These are phyloP conservation scores for Numenius arquata DNA, from an alignment of 2,113 vertebrate genomes.

Conservation along the genomic window DNA sequence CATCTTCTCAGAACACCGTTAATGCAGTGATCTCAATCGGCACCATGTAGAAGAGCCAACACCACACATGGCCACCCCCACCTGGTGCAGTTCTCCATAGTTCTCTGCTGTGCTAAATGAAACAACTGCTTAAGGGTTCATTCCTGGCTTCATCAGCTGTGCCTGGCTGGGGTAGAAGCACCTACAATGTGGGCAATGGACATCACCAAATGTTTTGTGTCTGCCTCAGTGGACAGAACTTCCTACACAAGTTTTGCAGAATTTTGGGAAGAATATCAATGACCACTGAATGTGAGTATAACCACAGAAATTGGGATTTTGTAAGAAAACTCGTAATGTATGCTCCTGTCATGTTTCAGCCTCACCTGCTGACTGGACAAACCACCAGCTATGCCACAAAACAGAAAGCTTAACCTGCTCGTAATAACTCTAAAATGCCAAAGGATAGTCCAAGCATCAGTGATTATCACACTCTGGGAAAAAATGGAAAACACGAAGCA, in stretches of 20 bases:
- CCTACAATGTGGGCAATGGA: neutral
- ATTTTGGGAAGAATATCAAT: neutral
- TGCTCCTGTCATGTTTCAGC: neutral
- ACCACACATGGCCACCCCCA: fast-evolving
- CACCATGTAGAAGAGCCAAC: fast-evolving
- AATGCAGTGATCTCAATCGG: neutral
- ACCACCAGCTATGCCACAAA: neutral
- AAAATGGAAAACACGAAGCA: fast-evolving
- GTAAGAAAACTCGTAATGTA: neutral
- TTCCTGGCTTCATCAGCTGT: neutral
- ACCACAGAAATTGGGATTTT: neutral
- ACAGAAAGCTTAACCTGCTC: neutral
- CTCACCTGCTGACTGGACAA: neutral
- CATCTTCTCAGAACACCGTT: neutral
- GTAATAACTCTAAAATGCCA: neutral
- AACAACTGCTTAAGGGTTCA: fast-evolving
- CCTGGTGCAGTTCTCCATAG: neutral
- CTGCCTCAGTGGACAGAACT: neutral
- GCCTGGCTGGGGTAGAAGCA: no score
- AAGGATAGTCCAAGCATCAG: neutral
- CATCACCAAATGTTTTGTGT: neutral
- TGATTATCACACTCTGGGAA: neutral
- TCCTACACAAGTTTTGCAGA: neutral
- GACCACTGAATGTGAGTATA: fast-evolving
- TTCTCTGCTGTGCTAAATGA: neutral